Base-by-base conservation (phyloP, 2,888 invertebrate genomes). In the Glyphotaelius pellucidus region DNA sequence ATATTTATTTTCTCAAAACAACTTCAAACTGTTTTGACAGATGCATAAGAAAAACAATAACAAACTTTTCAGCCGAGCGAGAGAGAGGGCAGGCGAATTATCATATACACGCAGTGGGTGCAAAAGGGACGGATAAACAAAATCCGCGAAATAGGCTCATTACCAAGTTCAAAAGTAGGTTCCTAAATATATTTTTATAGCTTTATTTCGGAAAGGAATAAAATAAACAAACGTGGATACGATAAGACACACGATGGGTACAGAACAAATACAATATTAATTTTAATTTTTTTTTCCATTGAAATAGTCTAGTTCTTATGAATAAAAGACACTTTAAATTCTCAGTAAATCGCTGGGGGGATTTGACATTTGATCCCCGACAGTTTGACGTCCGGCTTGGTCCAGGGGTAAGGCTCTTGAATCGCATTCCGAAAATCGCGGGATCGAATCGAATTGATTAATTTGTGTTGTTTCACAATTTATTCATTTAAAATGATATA, bases 31-130 rank as follows among this genome's bases (percentile, higher is more conserved):
- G 67, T 87, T 87, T 87, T 87, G 52, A 87, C 87, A 87, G 87
- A 52, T 87, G 87, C 67, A 87, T 87, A 87, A 87, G 67, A 87
- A 67, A 87, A 87, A 87, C 67, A 87, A 87, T 67, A 87, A 87
- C 19, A 87, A 52, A 52, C 87, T 52, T 35, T 42, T 42, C 85
- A 35, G 42, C 25, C 35, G 85, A n/a, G 67, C 7, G 67, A 32
- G 32, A 32, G 87, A 32, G 87, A 15, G 1, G 19, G 2, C 7
- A 31, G 52, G 87, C 7, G 31, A 42, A 42, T 42, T 11, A 42
- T 12, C 30, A 25, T 42, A n/a, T 7, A 9, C 2, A n/a, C 5
- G 42, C 86, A 30, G 47, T 11, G 30, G n/a, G 47, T 15, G 47
- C 12, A 47, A 42, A 11, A 86, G 67, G n/a, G 67, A 67, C 25